phyloP scores from a whole-genome alignment of 1,140 invertebrate genomes.

The Drosophila nigromelanica region DNA sequence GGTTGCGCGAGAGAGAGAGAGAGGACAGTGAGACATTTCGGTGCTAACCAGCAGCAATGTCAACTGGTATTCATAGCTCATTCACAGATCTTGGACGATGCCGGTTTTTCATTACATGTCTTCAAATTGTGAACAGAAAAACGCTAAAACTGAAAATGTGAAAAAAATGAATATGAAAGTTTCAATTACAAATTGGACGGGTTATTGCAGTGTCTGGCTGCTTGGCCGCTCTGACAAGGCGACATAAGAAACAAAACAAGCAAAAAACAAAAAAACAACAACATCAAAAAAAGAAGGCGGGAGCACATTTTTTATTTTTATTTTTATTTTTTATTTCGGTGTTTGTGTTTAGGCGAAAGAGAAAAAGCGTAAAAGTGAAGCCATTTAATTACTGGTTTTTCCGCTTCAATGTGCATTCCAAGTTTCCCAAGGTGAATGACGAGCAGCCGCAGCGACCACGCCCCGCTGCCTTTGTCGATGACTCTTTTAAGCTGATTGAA shows the following conservation, averaged over 20 bases:
- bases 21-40: not conserved
- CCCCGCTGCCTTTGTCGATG: conserved; percentile 7
- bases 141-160: conserved; percentile 19
- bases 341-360: conserved; percentile 14
- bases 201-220: conserved; percentile 19
- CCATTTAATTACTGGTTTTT: conserved; percentile 78
- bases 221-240: conserved; percentile 1
- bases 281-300: conserved; percentile 8
- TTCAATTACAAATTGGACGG: conserved; percentile 70
- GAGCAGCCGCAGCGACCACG: conserved; percentile 13
- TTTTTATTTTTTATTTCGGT: conserved; percentile 6
- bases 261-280: conserved; percentile 12
- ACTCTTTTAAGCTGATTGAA: conserved; percentile 6
- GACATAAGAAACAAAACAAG: conserved; percentile 20
- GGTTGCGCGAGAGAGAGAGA: conserved; percentile 20
- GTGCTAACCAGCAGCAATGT: conserved; percentile 9
- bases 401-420: conserved; percentile 54
- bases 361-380: conserved; percentile 47
- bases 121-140: conserved; percentile 38
- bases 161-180: conserved; percentile 74
- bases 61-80: conserved; percentile 15
- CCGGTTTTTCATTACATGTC: conserved; percentile 43
- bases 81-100: conserved; percentile 20
- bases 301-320: conserved; percentile 13
- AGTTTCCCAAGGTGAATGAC: conserved; percentile 75